A percentile compares a stretch with the other conserved stretches of the same genome.
Conservation (phyloP, 1,140 invertebrate genomes). For the Sitobion miscanthi region DNA sequence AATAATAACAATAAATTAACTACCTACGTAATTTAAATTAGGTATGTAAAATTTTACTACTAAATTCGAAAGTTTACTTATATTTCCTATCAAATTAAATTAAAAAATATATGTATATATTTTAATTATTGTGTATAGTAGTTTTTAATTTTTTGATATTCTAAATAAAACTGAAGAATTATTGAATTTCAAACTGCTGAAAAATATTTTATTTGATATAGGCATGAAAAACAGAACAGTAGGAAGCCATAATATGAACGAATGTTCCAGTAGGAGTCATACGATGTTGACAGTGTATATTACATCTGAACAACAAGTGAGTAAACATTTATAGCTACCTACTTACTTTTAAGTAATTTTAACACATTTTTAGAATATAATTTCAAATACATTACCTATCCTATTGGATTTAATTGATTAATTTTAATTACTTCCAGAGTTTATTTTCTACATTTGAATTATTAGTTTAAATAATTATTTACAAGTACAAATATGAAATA, state of each 20-base stretch:
- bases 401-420: not conserved
- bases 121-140: no score
- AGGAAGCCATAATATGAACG: conserved; percentile 94
- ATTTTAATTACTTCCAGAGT: not conserved
- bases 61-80: not conserved
- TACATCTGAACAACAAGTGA: conserved; percentile 79
- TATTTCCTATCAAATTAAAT: not conserved
- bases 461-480: not conserved
- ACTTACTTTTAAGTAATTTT: not conserved
- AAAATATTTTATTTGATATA: conserved; percentile 60
- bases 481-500: not conserved
- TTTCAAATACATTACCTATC: not conserved
- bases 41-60: not conserved
- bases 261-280: conserved; percentile 93
- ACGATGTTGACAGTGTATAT: conserved; percentile 85
- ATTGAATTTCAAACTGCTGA: not conserved
- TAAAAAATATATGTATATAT: not conserved
- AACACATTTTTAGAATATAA: no score
- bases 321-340: not conserved
- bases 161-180: not conserved
- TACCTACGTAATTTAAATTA: not conserved
- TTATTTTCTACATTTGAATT: not conserved
- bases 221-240: conserved; percentile 84
- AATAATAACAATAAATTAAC: not conserved
- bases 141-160: not conserved